These are phyloP conservation scores for Mustela nigripes DNA, from an alignment of 2,113 vertebrate genomes.

Conservation along the genomic window DNA sequence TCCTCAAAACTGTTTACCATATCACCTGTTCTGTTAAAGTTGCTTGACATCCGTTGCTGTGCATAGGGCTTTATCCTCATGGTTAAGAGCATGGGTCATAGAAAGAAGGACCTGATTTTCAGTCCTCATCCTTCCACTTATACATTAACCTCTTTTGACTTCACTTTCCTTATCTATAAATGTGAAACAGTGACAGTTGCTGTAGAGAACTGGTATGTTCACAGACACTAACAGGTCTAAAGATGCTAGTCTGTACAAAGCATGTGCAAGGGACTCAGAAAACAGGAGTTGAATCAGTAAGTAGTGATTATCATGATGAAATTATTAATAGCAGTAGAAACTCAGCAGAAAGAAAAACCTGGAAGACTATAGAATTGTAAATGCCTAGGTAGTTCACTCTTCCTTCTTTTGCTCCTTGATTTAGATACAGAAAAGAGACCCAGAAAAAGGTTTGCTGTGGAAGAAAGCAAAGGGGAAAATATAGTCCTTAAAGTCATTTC, in stretches of 20 bases:
- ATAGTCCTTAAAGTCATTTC: slow-evolving; percentile 13
- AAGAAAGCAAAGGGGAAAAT: neutral
- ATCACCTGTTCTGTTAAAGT: neutral
- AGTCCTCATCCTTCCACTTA: neutral
- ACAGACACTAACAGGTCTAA: neutral
- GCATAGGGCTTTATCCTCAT: neutral
- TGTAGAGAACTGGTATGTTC: neutral
- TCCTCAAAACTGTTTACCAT: neutral
- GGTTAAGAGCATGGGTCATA: neutral
- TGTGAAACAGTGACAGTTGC: neutral
- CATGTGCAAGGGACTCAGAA: neutral
- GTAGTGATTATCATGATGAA: neutral
- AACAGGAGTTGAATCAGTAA: neutral
- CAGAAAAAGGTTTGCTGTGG: neutral
- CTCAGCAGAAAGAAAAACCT: neutral
- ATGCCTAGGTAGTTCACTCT: neutral
- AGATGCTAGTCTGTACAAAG: neutral
- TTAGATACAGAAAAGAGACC: neutral
- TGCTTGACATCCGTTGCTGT: neutral
- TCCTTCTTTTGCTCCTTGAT: neutral
- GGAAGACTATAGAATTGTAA: neutral
- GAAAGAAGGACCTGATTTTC: neutral
- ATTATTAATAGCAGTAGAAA: neutral
- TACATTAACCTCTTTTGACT: neutral
- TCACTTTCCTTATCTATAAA: neutral